phyloP scores from a whole-genome alignment of 2,888 invertebrate genomes.

The Doris montereyensis region DNA sequence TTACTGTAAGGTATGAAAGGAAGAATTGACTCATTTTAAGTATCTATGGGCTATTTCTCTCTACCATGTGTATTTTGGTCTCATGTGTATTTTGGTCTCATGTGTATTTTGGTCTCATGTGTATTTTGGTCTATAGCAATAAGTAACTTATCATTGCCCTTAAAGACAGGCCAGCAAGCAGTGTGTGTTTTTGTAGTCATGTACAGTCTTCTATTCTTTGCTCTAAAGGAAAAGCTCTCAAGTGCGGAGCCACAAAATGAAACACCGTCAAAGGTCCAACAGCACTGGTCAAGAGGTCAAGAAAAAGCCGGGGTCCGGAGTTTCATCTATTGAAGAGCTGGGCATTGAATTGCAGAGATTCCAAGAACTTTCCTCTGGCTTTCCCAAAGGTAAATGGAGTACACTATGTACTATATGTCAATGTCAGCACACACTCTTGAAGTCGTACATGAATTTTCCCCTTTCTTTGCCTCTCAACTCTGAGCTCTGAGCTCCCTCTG shows the following conservation, averaged over 20 bases:
- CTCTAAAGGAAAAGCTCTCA: too few relatives aligned
- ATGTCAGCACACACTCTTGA: too few relatives aligned
- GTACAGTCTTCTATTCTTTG: neutral
- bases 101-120: too few relatives aligned
- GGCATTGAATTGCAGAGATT: constrained; percentile 61
- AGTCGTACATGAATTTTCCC: too few relatives aligned
- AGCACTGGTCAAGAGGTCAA: constrained; percentile 41
- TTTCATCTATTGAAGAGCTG: constrained; percentile 58
- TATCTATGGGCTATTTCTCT: too few relatives aligned
- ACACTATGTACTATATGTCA: too few relatives aligned
- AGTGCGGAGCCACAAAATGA: neutral
- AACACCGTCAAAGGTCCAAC: constrained; percentile 41
- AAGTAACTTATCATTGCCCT: neutral
- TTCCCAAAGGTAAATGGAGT: constrained; percentile 48
- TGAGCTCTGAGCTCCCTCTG: too few relatives aligned
- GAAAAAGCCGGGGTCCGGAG: constrained; percentile 22
- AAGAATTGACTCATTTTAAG: too few relatives aligned
- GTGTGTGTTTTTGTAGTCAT: neutral
- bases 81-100: too few relatives aligned
- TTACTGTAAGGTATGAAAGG: too few relatives aligned
- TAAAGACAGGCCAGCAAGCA: neutral
- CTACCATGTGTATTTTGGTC: too few relatives aligned
- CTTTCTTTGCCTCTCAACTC: too few relatives aligned
- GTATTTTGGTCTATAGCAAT: neutral
- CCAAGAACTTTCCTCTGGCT: constrained; percentile 55